Evolutionary conservation across 2,797 vertebrate genomes (phyloP).

Genomic region (Pipistrellus pipistrellus): DNA sequence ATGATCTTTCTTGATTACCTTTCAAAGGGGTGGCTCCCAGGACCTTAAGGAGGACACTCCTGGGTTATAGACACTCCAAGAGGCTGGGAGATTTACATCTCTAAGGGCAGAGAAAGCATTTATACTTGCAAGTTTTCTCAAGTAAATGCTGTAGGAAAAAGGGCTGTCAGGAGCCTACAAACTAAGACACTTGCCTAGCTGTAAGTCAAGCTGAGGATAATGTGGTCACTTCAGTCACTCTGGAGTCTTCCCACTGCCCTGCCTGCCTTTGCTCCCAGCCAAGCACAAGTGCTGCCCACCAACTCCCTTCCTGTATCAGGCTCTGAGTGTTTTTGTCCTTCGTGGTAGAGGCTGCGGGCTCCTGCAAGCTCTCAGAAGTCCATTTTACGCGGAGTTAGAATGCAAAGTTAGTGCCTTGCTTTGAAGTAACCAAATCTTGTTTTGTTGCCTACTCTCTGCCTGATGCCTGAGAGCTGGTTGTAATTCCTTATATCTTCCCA

Average conservation of each 20-base stretch:
- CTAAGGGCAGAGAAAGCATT: neutral
- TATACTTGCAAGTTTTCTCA: neutral
- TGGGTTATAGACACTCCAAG: neutral
- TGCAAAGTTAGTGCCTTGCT: conserved; percentile 6
- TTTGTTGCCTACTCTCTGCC: neutral
- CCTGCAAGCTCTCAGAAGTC: neutral
- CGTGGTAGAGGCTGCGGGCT: neutral
- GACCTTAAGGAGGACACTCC: neutral
- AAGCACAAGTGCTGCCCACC: neutral
- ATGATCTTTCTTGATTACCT: neutral
- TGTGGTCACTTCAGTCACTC: neutral
- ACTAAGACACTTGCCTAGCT: neutral
- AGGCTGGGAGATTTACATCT: neutral
- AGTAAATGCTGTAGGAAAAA: neutral
- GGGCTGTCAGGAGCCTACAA: neutral
- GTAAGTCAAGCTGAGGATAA: neutral
- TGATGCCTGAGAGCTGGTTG: neutral
- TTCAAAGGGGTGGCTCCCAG: neutral
- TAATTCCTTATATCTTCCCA: neutral
- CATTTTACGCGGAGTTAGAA: neutral
- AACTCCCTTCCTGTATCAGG: neutral
- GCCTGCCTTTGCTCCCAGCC: neutral
- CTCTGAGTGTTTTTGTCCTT: neutral
- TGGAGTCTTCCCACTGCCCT: neutral
- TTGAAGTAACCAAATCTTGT: neutral